These are phyloP conservation scores for Electrophaes corylata DNA, from an alignment of 2,888 invertebrate genomes.

Conservation along the genomic window DNA sequence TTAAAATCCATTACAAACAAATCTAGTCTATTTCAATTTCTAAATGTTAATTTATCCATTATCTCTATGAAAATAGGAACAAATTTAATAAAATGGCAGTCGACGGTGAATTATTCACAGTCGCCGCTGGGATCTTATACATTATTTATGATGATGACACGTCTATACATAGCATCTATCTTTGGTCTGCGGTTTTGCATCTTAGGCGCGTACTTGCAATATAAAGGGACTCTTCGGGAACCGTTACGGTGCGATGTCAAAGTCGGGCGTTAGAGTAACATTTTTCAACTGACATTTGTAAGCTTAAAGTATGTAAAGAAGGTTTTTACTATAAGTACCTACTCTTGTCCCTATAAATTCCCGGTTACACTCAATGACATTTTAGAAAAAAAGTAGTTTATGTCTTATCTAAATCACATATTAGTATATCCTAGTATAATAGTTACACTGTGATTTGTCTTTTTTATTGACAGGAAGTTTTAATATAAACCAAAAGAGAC, in stretches of 20 bases:
- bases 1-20: too few relatives aligned
- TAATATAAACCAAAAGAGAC: too few relatives aligned
- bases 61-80: conserved; percentile 67
- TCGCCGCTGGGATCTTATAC: conserved; percentile 67
- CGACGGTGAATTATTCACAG: conserved; percentile 79
- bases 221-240: conserved; percentile 52
- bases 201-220: conserved; percentile 72
- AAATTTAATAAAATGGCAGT: conserved; percentile 82
- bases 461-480: too few relatives aligned
- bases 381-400: too few relatives aligned
- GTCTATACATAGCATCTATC: conserved; percentile 59
- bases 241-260: conserved; percentile 30
- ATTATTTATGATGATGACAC: conserved; percentile 82
- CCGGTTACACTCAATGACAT: too few relatives aligned
- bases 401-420: too few relatives aligned
- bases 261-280: conserved; percentile 15
- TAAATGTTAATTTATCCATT: conserved; percentile 58
- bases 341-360: too few relatives aligned
- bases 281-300: conserved; percentile 7
- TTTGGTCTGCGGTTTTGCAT: conserved; percentile 76
- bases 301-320: not conserved
- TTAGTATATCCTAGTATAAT: too few relatives aligned
- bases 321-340: too few relatives aligned
- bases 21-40: conserved; percentile 52
- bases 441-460: too few relatives aligned